phyloP scores from a whole-genome alignment of 2,888 invertebrate species.

The Fragum sueziense region DNA sequence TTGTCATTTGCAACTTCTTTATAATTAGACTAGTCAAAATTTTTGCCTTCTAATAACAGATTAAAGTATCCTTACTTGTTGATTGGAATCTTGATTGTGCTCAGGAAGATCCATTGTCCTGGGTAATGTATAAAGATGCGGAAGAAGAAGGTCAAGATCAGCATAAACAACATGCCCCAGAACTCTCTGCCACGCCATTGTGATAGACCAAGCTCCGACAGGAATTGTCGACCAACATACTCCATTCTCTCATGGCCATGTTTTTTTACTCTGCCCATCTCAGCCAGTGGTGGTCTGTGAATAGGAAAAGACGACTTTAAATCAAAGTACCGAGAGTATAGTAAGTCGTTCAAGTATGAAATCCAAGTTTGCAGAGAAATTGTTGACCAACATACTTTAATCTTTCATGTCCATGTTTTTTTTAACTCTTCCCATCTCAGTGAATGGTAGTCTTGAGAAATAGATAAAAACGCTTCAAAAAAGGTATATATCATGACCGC shows the following conservation, averaged over 20 bases:
- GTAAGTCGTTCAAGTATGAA: too few species aligned
- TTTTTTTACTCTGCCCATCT: conserved; percentile 70
- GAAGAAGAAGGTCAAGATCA: conserved; percentile 78
- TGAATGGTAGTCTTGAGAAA: too few species aligned
- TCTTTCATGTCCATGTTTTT: too few species aligned
- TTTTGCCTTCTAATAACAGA: too few species aligned
- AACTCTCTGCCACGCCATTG: conserved; percentile 80
- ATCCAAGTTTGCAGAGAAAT: too few species aligned
- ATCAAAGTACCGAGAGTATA: too few species aligned
- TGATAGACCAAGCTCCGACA: conserved; percentile 79
- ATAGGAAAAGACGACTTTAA: too few species aligned
- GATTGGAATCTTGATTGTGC: conserved; percentile 76
- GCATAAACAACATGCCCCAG: conserved; percentile 80
- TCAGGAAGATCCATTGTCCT: conserved; percentile 79
- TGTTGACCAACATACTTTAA: too few species aligned
- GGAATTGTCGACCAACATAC: conserved; percentile 77
- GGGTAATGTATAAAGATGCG: conserved; percentile 79
- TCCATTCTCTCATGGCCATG: conserved; percentile 72
- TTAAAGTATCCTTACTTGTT: conserved; percentile 81
- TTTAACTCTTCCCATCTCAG: too few species aligned
- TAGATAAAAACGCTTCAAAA: too few species aligned
- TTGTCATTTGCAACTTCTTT: too few species aligned
- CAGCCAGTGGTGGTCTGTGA: conserved; percentile 72
- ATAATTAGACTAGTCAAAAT: background rate
- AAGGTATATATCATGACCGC: too few species aligned